Evolutionary conservation across 2,888 invertebrate genomes (phyloP).

Genomic region (Dioctria linearis): DNA sequence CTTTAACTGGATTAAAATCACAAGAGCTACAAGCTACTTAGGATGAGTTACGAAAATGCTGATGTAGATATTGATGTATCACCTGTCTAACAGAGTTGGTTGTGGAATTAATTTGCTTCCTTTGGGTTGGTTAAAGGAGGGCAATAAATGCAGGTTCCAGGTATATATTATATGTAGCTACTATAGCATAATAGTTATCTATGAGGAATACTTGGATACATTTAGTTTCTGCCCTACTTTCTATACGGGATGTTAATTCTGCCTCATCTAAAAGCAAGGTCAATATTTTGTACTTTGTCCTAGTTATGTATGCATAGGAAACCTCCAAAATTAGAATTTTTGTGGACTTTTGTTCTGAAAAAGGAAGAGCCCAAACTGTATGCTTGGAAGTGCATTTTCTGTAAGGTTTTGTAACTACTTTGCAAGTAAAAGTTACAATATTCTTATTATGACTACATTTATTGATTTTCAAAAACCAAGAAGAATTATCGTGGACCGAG

Average conservation of each 20-base stretch:
- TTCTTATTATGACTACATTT: too few relatives aligned
- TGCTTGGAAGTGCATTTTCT: too few relatives aligned
- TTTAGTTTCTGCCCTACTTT: not conserved
- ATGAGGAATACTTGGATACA: not conserved
- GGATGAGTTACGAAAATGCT: not conserved
- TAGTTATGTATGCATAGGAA: not conserved
- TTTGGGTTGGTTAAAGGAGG: too few relatives aligned
- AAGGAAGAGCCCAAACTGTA: too few relatives aligned
- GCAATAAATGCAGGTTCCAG: too few relatives aligned
- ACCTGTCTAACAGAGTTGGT: too few relatives aligned
- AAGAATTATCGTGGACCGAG: too few relatives aligned
- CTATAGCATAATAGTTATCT: not conserved
- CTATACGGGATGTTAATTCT: not conserved
- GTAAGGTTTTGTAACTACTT: too few relatives aligned
- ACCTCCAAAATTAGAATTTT: not conserved
- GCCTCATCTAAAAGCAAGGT: not conserved
- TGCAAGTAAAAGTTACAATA: too few relatives aligned
- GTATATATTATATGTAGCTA: too few relatives aligned
- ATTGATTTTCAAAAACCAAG: too few relatives aligned
- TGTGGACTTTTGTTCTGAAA: not conserved
- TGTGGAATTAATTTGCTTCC: too few relatives aligned
- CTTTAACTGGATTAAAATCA: not conserved
- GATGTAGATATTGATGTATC: not conserved
- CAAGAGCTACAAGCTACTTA: not conserved
- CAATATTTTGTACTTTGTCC: conserved; percentile 9